A percentile compares a stretch with the other conserved stretches of the same genome.
These are phyloP conservation scores for Lophius piscatorius DNA, from an alignment of 2,113 vertebrate species.

Conservation along the genomic window DNA sequence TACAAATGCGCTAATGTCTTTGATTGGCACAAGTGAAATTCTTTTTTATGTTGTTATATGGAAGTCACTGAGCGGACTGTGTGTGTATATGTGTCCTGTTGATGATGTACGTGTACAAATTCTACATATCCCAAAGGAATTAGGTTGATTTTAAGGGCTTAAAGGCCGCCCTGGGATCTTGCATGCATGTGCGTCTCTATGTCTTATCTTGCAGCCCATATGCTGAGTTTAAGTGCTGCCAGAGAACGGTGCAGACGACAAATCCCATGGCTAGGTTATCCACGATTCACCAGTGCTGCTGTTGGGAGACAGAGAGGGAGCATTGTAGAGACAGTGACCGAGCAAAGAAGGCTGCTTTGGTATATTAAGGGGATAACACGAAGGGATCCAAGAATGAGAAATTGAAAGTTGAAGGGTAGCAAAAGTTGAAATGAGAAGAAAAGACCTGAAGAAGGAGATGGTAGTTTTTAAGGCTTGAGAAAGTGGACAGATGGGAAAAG, in stretches of 20 bases:
- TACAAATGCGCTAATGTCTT: constrained; percentile 56
- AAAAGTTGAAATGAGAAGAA: constrained; percentile 7
- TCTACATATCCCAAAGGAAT: constrained; percentile 62
- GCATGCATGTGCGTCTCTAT: constrained; percentile 41
- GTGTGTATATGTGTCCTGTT: neutral
- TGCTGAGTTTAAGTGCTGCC: constrained; percentile 54
- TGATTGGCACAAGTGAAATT: constrained; percentile 56
- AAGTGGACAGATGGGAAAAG: constrained; percentile 26
- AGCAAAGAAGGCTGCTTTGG: constrained; percentile 12
- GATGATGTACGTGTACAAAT: constrained; percentile 46
- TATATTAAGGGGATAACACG: constrained; percentile 23
- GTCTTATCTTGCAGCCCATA: constrained; percentile 68
- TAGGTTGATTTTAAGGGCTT: constrained; percentile 52
- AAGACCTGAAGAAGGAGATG: constrained; percentile 1
- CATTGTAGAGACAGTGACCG: neutral
- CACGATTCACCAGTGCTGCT: constrained; percentile 38
- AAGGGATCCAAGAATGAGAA: constrained; percentile 12
- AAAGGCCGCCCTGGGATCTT: constrained; percentile 41
- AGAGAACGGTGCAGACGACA: constrained; percentile 37
- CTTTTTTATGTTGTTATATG: constrained; percentile 17
- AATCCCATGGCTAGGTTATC: constrained; percentile 51
- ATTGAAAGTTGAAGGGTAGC: constrained; percentile 17
- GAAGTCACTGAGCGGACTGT: constrained; percentile 43
- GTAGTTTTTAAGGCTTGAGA: constrained; percentile 23
- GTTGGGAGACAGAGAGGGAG: constrained; percentile 7